Percentiles rank a stretch among this genome's conserved stretches.
These are phyloP conservation scores for Cariama cristata DNA, from an alignment of 2,113 vertebrate genomes.

Conservation along the genomic window DNA sequence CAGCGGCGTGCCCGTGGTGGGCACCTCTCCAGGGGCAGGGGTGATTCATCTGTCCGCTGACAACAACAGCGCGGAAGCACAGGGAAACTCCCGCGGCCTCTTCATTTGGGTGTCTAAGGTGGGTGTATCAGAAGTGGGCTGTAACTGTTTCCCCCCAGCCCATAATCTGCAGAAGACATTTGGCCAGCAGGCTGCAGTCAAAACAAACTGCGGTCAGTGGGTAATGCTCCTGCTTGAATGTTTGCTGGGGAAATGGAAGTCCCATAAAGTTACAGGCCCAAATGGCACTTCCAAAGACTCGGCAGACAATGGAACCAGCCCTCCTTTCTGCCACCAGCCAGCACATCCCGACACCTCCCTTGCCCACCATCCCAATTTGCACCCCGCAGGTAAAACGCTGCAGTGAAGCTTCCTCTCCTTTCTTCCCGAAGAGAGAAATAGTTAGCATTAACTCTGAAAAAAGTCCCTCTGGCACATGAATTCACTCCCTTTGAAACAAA, in stretches of 20 bases:
- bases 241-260: not conserved
- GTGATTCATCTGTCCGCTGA: fast-evolving
- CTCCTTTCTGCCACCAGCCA: not conserved
- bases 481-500: slow-evolving; percentile 5
- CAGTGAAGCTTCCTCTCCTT: not conserved
- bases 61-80: fast-evolving
- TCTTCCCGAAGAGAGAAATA: not conserved
- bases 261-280: not conserved
- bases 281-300: not conserved
- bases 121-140: not conserved
- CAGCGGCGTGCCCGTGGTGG: not conserved
- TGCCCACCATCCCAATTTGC: not conserved
- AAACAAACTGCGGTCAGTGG: not conserved
- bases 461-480: not conserved
- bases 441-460: not conserved
- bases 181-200: not conserved
- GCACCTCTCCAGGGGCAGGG: not conserved
- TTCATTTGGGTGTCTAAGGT: fast-evolving
- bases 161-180: not conserved
- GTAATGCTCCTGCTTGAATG: not conserved
- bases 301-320: not conserved
- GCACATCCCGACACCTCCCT: not conserved
- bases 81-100: not conserved
- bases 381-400: not conserved
- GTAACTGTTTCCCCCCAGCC: fast-evolving